Conservation (phyloP, 2,113 vertebrate genomes). For the Phoxinus phoxinus region DNA sequence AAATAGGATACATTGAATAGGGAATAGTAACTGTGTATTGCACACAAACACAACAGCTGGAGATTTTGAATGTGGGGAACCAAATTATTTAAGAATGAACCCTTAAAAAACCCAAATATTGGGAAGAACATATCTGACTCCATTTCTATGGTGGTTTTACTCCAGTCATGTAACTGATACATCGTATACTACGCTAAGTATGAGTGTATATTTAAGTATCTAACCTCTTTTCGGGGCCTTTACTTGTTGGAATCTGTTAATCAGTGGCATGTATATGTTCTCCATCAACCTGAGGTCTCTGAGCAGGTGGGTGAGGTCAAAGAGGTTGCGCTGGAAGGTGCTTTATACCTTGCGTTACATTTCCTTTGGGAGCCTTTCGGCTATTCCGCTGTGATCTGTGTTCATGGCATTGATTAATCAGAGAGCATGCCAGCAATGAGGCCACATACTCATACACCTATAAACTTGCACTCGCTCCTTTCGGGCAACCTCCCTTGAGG, state of each 20-base stretch:
- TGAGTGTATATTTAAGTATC: neutral
- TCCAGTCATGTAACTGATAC: neutral
- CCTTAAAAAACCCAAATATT: neutral
- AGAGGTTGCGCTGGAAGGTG: neutral
- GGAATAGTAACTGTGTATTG: neutral
- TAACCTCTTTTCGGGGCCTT: neutral
- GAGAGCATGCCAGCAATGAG: constrained; percentile 31
- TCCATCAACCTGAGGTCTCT: constrained; percentile 1
- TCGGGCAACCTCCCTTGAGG: constrained; percentile 18
- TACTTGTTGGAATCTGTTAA: neutral
- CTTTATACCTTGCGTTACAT: constrained; percentile 17
- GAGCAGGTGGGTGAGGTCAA: neutral
- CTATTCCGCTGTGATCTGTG: constrained; percentile 23
- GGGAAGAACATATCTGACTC: neutral
- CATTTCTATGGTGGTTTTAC: neutral
- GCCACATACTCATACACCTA: constrained; percentile 40
- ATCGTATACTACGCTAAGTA: no score
- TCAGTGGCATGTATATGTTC: constrained; percentile 14
- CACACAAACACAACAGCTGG: neutral
- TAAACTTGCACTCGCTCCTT: constrained; percentile 2
- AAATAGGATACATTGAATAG: neutral
- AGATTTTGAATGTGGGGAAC: neutral
- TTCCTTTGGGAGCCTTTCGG: constrained; percentile 1
- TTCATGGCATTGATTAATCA: constrained; percentile 53
- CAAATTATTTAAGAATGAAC: neutral